phyloP scores from a whole-genome alignment of 2,797 vertebrate species.

The Etheostoma perlongum region DNA sequence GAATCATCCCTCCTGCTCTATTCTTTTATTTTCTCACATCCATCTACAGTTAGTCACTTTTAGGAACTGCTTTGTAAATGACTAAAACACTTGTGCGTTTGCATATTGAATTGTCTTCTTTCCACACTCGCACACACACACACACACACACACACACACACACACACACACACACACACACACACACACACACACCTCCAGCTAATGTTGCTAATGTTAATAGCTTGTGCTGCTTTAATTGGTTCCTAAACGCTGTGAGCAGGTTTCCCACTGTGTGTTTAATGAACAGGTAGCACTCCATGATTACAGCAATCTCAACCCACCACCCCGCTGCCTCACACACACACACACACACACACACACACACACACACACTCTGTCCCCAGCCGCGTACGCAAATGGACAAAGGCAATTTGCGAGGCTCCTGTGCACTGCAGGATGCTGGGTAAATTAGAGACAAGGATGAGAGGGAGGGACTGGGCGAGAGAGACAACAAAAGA shows the following conservation, averaged over 20 bases:
- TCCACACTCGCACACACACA: slow-evolving; percentile 2
- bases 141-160: slow-evolving; percentile 34
- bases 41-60: slow-evolving; percentile 44
- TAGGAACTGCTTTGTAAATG: slow-evolving; percentile 73
- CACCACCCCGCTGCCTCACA: slow-evolving; percentile 74
- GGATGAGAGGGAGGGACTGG: slow-evolving; percentile 82
- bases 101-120: slow-evolving; percentile 70
- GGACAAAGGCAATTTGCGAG: slow-evolving; percentile 82
- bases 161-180: slow-evolving; percentile 13
- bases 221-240: slow-evolving; percentile 98
- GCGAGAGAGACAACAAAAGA: slow-evolving; percentile 91
- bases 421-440: slow-evolving; percentile 85
- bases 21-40: slow-evolving; percentile 53
- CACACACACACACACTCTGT: slow-evolving; percentile 48
- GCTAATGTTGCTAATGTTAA: slow-evolving; percentile 92
- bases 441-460: slow-evolving; percentile 91
- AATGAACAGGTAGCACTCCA: slow-evolving; percentile 99
- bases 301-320: slow-evolving; percentile 99
- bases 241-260: slow-evolving; percentile 95
- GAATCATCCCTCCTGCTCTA: slow-evolving; percentile 52
- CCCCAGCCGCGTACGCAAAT: slow-evolving; percentile 61
- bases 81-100: slow-evolving; percentile 68
- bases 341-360: slow-evolving; percentile 31
- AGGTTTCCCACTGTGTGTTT: slow-evolving; percentile 97
- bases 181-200: slow-evolving; percentile 31